Evolutionary conservation across 2,797 vertebrate species (phyloP).

Genomic region (Centroberyx gerrardi): DNA sequence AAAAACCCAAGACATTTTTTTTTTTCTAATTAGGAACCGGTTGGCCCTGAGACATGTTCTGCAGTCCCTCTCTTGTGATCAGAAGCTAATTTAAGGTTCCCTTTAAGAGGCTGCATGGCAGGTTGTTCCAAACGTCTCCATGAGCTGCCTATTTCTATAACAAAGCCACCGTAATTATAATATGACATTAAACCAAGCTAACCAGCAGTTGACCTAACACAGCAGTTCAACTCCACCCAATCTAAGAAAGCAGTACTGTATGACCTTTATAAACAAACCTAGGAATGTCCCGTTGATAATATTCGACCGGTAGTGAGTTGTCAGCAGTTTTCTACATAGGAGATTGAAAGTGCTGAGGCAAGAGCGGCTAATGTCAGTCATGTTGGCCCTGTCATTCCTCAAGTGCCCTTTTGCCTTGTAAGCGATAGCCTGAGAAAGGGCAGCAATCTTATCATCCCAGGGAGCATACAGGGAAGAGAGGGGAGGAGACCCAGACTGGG

Average conservation of each 20-base stretch:
- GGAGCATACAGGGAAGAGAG: conserved; percentile 49
- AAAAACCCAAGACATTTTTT: conserved; percentile 52
- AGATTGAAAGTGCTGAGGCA: conserved; percentile 40
- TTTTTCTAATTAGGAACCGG: conserved; percentile 67
- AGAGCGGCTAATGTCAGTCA: conserved; percentile 69
- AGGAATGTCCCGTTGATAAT: conserved; percentile 12
- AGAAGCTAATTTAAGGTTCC: conserved; percentile 68
- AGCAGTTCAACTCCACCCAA: conserved; percentile 55
- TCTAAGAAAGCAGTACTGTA: conserved; percentile 18
- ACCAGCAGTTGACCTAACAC: conserved; percentile 54
- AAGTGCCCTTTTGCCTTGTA: conserved; percentile 76
- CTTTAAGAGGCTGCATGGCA: conserved; percentile 54
- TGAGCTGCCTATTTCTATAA: conserved; percentile 68
- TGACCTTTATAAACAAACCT: conserved; percentile 10
- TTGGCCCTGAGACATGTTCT: conserved; percentile 46
- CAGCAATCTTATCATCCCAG: conserved; percentile 75
- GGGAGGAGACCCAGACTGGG: conserved; percentile 61
- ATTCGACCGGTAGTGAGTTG: conserved; percentile 33
- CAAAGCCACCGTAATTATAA: conserved; percentile 74
- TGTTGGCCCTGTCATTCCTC: conserved; percentile 76
- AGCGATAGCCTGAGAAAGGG: conserved; percentile 79
- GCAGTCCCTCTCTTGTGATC: conserved; percentile 57
- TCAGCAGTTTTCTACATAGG: conserved; percentile 40
- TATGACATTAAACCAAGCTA: conserved; percentile 64
- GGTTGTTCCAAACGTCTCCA: conserved; percentile 70